Evolutionary conservation across 2,888 invertebrate genomes (phyloP), one percentile per base, ranked within the genome.

Genomic region (Lepidochrysops patricia): DNA sequence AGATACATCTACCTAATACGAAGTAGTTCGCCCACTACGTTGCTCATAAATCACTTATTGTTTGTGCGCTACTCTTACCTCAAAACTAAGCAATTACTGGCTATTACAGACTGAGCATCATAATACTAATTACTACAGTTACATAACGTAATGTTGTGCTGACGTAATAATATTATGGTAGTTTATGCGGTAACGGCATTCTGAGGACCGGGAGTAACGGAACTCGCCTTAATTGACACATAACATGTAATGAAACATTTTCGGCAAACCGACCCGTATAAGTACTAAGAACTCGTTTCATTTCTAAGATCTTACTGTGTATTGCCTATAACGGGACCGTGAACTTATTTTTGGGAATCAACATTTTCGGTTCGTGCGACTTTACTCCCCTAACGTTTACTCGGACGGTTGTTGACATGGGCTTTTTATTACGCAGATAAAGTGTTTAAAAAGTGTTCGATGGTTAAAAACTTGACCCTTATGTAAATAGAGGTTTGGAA

Each of bases 211-310:
- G 43, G 1, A 13, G 19, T 43, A 43, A 43, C 43, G 43, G 43
- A 19, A 43, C 9, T 43, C 43, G 19, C 19, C 43, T 43, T 43
- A 43, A 43, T 43, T 43, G 43, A 43, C 43, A 43, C 43, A 19
- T 43, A 43, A 43, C 19, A 12, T 23, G 43, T 9, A 43, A 37
- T 37, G 37, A 37, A 43, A 43, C 43, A 43, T 43, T 43, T 29
- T 29, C 23, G 19, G 43, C 19, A 2, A 23, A 43, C 9, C 19
- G 43, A 7, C 43, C 19, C 9, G 19, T 43, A 19, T 43, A 19
- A 19, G 43, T 43, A 43, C 43, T 43, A 43, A 43, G 43, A 43
- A 43, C 43, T 43, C 23, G 43, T 43, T 43, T 43, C 43, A 43
- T 43, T 43, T 43, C 43, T 43, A 43, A 43, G 43, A 43, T 43